A percentile compares a stretch with the other conserved stretches of the same genome.
These are phyloP conservation scores for Dolichopus griseipennis DNA, from an alignment of 2,888 invertebrate species.

Conservation along the genomic window DNA sequence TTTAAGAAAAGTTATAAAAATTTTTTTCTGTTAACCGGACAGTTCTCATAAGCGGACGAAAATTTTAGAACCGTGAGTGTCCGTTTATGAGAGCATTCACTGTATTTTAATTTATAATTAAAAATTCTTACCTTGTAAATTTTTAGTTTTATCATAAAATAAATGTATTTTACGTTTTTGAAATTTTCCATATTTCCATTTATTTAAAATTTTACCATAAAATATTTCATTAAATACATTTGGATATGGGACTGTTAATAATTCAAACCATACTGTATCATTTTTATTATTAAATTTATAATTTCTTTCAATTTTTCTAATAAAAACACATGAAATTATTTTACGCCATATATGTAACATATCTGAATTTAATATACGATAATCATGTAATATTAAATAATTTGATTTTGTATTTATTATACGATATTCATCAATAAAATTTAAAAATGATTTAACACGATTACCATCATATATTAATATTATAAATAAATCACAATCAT, in stretches of 20 bases:
- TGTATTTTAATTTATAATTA: no score
- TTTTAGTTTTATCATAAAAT: slow-evolving; percentile 36
- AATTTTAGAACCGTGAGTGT: no score
- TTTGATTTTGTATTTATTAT: slow-evolving; percentile 61
- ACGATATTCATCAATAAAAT: slow-evolving; percentile 62
- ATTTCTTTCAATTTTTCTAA: slow-evolving; percentile 49
- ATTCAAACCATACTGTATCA: slow-evolving; percentile 48
- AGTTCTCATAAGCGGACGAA: no score
- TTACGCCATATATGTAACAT: slow-evolving; percentile 68
- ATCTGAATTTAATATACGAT: slow-evolving; percentile 54
- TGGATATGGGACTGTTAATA: slow-evolving; percentile 68
- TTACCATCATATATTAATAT: slow-evolving; percentile 63
- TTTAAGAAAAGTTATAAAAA: no score
- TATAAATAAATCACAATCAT: slow-evolving; percentile 62
- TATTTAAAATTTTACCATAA: slow-evolving; percentile 54
- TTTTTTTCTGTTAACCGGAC: no score
- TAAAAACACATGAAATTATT: slow-evolving; percentile 64
- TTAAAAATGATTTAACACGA: slow-evolving; percentile 57
- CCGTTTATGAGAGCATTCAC: no score
- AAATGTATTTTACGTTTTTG: slow-evolving; percentile 27
- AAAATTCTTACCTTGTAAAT: slow-evolving; percentile 34
- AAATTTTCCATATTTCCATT: slow-evolving; percentile 57
- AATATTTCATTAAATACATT: slow-evolving; percentile 48
- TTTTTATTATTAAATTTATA: slow-evolving; percentile 9
- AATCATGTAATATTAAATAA: slow-evolving; percentile 62